Percentiles rank a stretch among this genome's conserved stretches.
Conservation (phyloP, 1,140 invertebrate genomes). For the Laodelphax striatellus region DNA sequence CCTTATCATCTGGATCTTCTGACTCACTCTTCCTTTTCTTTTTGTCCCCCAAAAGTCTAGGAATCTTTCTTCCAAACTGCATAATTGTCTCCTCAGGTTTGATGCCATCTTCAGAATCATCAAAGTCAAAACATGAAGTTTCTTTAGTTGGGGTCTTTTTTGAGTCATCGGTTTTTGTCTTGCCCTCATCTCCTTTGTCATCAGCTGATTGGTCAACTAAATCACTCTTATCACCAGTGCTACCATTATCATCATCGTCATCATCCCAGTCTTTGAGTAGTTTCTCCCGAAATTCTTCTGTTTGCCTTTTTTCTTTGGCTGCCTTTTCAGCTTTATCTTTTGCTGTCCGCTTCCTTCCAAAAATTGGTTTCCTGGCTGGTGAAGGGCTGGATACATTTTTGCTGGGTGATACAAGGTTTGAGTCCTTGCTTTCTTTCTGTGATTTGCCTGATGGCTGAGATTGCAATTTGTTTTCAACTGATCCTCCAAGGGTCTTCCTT, state of each 20-base stretch:
- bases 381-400: slow-evolving; percentile 6
- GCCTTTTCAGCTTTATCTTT: slow-evolving; percentile 11
- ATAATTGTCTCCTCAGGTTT: slow-evolving; percentile 26
- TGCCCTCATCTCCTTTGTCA: slow-evolving; percentile 10
- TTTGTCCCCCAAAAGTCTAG: slow-evolving; percentile 27
- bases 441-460: too few relatives aligned
- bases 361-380: slow-evolving; percentile 11
- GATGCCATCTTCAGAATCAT: slow-evolving; percentile 38
- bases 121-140: slow-evolving; percentile 38
- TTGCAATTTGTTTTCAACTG: background rate
- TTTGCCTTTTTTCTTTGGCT: slow-evolving; percentile 10
- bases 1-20: background rate
- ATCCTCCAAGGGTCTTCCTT: background rate
- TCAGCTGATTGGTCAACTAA: background rate
- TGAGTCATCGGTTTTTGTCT: slow-evolving; percentile 25
- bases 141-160: slow-evolving; percentile 7
- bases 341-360: slow-evolving; percentile 7
- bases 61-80: slow-evolving; percentile 37
- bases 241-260: slow-evolving; percentile 16
- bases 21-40: slow-evolving; percentile 10
- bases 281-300: slow-evolving; percentile 13
- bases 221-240: background rate
- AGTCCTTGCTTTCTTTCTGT: background rate
- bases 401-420: too few relatives aligned
- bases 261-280: slow-evolving; percentile 17